These are phyloP conservation scores for Amphiprion ocellaris DNA, from an alignment of 2,113 vertebrate species.

Conservation along the genomic window DNA sequence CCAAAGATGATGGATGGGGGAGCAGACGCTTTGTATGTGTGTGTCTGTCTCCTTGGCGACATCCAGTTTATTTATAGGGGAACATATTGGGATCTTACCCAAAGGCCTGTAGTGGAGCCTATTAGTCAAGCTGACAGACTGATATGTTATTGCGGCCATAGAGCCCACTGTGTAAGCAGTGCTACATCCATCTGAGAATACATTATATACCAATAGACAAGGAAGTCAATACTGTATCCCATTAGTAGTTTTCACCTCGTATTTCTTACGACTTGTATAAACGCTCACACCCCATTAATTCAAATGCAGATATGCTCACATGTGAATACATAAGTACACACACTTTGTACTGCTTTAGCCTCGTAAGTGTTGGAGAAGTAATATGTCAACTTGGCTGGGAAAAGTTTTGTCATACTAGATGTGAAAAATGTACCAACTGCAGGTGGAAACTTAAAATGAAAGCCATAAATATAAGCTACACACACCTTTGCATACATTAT, in stretches of 20 bases:
- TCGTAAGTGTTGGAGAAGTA: background rate
- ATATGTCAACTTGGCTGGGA: background rate
- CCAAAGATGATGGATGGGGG: slow-evolving; percentile 36
- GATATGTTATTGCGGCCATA: slow-evolving; percentile 57
- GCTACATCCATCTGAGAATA: slow-evolving; percentile 20
- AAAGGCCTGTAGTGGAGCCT: slow-evolving; percentile 20
- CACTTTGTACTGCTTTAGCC: background rate
- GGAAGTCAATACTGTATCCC: slow-evolving; percentile 10
- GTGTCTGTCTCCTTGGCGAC: slow-evolving; percentile 45
- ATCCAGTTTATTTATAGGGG: slow-evolving; percentile 49
- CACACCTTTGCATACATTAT: slow-evolving; percentile 15
- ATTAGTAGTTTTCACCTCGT: slow-evolving; percentile 51
- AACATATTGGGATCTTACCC: slow-evolving; percentile 36
- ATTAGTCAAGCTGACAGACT: slow-evolving; percentile 57
- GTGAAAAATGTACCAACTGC: background rate
- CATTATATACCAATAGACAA: slow-evolving; percentile 32
- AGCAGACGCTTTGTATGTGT: slow-evolving; percentile 15
- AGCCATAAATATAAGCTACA: too few relatives aligned
- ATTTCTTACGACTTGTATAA: slow-evolving; percentile 22
- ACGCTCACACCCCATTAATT: slow-evolving; percentile 35
- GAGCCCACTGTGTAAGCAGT: slow-evolving; percentile 24
- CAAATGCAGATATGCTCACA: background rate
- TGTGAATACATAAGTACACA: background rate
- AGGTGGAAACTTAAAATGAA: background rate
- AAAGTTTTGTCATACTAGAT: background rate